Conservation (phyloP, 2,113 vertebrate species). For the Colius striatus region DNA sequence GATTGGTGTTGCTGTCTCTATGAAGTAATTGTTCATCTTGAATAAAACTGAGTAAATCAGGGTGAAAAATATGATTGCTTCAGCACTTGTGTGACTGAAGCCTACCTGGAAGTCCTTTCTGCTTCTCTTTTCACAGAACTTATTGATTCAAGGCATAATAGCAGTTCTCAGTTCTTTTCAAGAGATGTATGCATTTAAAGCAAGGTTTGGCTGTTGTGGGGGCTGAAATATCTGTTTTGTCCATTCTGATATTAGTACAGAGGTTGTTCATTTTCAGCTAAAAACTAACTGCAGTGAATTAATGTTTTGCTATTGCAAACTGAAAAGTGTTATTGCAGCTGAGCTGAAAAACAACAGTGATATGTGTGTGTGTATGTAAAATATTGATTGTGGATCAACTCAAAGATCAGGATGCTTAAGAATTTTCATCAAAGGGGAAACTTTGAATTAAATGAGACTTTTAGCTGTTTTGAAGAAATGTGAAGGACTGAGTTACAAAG, state of each 20-base stretch:
- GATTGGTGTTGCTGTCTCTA: background rate
- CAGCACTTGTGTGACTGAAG: background rate
- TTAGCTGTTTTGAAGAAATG: background rate
- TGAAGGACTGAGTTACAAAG: background rate
- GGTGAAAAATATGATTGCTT: background rate
- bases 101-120: background rate
- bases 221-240: background rate
- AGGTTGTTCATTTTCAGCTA: background rate
- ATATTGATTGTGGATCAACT: background rate
- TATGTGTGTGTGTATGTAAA: background rate
- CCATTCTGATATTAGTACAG: background rate
- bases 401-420: background rate
- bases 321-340: background rate
- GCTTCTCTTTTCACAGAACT: background rate
- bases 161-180: background rate
- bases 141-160: background rate
- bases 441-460: background rate
- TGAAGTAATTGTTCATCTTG: background rate
- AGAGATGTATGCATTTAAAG: background rate
- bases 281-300: background rate
- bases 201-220: background rate
- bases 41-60: background rate
- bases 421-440: background rate
- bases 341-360: background rate
- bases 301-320: background rate